Conservation (phyloP, 2,888 invertebrate species). For the Ochlodes sylvanus region DNA sequence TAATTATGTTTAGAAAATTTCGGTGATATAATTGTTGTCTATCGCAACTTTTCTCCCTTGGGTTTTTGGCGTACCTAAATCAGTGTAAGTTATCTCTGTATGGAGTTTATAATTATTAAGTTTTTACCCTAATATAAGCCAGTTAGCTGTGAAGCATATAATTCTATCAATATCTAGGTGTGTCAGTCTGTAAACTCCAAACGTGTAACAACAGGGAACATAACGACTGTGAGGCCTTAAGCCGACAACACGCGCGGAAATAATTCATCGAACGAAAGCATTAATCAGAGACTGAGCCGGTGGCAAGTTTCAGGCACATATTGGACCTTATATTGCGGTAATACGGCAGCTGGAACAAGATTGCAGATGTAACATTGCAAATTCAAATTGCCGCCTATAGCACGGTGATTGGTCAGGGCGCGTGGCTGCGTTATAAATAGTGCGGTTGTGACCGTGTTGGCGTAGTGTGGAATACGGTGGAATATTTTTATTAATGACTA, state of each 20-base stretch:
- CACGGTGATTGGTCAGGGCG: conserved; percentile 80
- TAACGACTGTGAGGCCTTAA: conserved; percentile 39
- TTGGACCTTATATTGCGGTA: conserved; percentile 36
- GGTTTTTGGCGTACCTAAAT: too few relatives aligned
- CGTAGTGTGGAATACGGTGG: conserved; percentile 68
- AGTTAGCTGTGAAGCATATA: too few relatives aligned
- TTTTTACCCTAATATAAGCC: too few relatives aligned
- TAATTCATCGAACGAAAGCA: conserved; percentile 81
- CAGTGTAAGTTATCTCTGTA: too few relatives aligned
- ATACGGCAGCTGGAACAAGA: conserved; percentile 51
- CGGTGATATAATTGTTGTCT: too few relatives aligned
- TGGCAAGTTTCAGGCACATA: conserved; percentile 48
- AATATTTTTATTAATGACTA: conserved; percentile 46
- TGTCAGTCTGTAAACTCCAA: conserved; percentile 8
- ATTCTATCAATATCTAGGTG: background rate
- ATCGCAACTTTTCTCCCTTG: too few relatives aligned
- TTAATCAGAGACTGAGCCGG: conserved; percentile 78
- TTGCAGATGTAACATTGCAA: conserved; percentile 68
- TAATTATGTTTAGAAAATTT: too few relatives aligned
- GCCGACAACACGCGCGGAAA: conserved; percentile 70
- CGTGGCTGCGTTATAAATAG: conserved; percentile 80
- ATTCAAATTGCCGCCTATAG: conserved; percentile 80
- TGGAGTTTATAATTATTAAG: too few relatives aligned
- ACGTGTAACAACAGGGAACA: conserved; percentile 3
- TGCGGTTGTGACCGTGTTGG: conserved; percentile 68